phyloP scores from a whole-genome alignment of 2,113 vertebrate genomes.

The Ptilonorhynchus violaceus region DNA sequence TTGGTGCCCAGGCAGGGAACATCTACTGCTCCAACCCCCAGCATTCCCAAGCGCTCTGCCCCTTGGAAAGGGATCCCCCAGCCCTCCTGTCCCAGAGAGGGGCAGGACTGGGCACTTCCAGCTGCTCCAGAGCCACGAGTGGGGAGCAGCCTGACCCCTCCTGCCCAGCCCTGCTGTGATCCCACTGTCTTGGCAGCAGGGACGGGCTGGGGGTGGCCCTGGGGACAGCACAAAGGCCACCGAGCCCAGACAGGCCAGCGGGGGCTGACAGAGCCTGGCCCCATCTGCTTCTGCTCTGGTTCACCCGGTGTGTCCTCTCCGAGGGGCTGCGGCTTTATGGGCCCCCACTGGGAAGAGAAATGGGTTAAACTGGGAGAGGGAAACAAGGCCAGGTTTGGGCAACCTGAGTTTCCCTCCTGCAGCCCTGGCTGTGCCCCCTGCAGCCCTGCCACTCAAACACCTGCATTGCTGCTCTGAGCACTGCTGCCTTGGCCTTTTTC shows the following conservation, averaged over 20 bases:
- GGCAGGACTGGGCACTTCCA: neutral
- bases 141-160: neutral
- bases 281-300: slow-evolving; percentile 37
- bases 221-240: neutral
- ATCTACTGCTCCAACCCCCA: neutral
- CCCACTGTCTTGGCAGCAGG: neutral
- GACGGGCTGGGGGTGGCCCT: neutral
- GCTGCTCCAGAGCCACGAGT: neutral
- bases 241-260: slow-evolving; percentile 32
- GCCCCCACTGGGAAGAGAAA: slow-evolving; percentile 31
- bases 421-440: neutral
- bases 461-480: neutral
- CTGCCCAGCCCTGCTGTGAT: neutral
- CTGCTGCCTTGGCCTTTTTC: neutral
- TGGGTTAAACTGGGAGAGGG: slow-evolving; percentile 24
- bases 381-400: neutral
- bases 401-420: neutral
- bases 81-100: neutral
- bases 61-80: neutral
- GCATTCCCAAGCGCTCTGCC: neutral
- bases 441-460: neutral
- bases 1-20: neutral
- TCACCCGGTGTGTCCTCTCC: slow-evolving; percentile 32
- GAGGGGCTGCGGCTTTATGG: neutral
- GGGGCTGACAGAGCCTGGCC: slow-evolving; percentile 8